Conservation (phyloP, 2,888 invertebrate genomes). For the Lasioglossum vierecki region DNA sequence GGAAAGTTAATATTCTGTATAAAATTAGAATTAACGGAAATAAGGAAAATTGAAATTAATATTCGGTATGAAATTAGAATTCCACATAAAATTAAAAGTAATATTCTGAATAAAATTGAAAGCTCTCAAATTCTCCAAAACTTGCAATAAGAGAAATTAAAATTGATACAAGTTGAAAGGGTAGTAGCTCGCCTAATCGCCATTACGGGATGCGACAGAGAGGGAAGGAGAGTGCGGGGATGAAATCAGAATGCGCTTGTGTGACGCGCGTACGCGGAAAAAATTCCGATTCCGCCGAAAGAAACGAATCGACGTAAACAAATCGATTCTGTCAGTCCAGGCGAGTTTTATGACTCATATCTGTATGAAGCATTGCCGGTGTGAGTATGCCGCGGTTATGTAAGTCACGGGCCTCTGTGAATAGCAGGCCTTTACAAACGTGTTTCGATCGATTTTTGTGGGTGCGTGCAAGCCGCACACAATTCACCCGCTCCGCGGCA, state of each 20-base stretch:
- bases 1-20: not conserved
- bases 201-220: not conserved
- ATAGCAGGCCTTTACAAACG: conserved; percentile 53
- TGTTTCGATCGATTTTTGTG: conserved; percentile 53
- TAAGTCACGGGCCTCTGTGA: conserved; percentile 53
- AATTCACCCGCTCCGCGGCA: conserved; percentile 2
- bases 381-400: conserved; percentile 31
- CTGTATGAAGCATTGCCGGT: conserved; percentile 38
- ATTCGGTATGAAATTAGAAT: not conserved
- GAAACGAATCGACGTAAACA: conserved; percentile 47
- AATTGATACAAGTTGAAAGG: not conserved
- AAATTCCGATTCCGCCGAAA: not conserved
- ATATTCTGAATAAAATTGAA: not conserved
- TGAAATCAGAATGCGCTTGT: not conserved
- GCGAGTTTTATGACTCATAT: conserved; percentile 48
- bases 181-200: not conserved
- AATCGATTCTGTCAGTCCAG: conserved; percentile 42
- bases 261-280: not conserved
- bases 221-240: not conserved
- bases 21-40: too few species aligned
- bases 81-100: too few species aligned
- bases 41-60: too few species aligned
- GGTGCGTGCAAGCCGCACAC: conserved; percentile 31
- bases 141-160: too few species aligned
- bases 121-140: not conserved